Evolutionary conservation across 2,797 vertebrate species (phyloP).

Genomic region (Hylomyscus alleni): DNA sequence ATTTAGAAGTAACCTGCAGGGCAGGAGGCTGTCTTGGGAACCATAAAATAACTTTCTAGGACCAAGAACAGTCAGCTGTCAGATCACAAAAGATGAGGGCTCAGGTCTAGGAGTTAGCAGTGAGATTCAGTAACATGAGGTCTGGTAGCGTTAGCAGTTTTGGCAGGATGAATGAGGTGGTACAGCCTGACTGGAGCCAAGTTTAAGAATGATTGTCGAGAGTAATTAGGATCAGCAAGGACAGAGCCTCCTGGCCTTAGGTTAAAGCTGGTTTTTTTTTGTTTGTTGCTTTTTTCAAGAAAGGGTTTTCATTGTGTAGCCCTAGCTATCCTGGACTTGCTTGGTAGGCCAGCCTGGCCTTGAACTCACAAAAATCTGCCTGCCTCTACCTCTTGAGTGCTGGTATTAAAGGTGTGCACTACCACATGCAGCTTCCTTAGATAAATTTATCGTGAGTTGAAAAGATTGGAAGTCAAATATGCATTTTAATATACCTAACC

Average conservation of each 20-base stretch:
- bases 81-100: not conserved
- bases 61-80: not conserved
- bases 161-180: not conserved
- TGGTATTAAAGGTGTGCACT: not conserved
- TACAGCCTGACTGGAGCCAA: not conserved
- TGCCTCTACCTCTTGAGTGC: not conserved
- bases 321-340: not conserved
- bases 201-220: conserved; percentile 16
- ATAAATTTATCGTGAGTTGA: not conserved
- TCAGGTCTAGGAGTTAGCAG: not conserved
- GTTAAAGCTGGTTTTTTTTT: not conserved
- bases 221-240: conserved; percentile 16
- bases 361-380: not conserved
- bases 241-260: not conserved
- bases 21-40: not conserved
- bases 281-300: not conserved
- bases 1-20: not conserved
- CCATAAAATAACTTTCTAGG: not conserved
- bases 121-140: not conserved
- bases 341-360: not conserved
- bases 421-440: not conserved
- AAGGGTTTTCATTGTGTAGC: not conserved
- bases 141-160: not conserved
- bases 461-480: not conserved
- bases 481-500: not conserved